Conservation (phyloP, 2,113 vertebrate genomes). For the Pedetes capensis region DNA sequence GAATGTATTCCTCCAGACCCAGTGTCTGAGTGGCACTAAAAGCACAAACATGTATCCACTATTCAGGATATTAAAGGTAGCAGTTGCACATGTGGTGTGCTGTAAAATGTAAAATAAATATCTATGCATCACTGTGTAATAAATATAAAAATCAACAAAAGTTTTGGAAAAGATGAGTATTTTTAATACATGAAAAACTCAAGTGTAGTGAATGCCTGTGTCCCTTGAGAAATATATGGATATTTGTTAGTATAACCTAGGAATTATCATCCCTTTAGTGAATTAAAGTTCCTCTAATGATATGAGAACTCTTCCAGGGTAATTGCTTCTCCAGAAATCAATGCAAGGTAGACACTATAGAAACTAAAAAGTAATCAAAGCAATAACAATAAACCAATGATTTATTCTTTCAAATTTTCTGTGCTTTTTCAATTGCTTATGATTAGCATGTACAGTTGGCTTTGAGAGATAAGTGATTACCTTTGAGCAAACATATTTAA, state of each 20-base stretch:
- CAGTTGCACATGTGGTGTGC: not conserved
- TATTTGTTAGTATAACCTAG: not conserved
- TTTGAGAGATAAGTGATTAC: not conserved
- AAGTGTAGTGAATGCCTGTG: not conserved
- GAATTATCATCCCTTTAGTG: not conserved
- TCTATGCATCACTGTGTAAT: not conserved
- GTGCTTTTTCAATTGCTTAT: not conserved
- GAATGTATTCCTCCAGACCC: not conserved
- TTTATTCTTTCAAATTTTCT: conserved; percentile 1
- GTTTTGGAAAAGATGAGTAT: not conserved
- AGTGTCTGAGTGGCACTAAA: not conserved
- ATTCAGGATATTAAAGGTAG: not conserved
- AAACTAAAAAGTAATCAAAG: not conserved
- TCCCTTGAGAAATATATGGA: not conserved
- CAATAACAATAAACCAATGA: not conserved
- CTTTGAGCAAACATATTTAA: not conserved
- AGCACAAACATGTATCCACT: not conserved
- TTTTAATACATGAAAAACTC: conserved; percentile 5
- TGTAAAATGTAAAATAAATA: not conserved
- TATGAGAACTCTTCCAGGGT: not conserved
- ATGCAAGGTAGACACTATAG: not conserved
- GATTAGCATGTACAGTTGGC: not conserved
- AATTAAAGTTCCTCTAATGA: not conserved
- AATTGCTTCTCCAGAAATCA: conserved; percentile 15
- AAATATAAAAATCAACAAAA: not conserved